Evolutionary conservation across 2,888 invertebrate genomes (phyloP).

Genomic region (Cacoxenus indagator): DNA sequence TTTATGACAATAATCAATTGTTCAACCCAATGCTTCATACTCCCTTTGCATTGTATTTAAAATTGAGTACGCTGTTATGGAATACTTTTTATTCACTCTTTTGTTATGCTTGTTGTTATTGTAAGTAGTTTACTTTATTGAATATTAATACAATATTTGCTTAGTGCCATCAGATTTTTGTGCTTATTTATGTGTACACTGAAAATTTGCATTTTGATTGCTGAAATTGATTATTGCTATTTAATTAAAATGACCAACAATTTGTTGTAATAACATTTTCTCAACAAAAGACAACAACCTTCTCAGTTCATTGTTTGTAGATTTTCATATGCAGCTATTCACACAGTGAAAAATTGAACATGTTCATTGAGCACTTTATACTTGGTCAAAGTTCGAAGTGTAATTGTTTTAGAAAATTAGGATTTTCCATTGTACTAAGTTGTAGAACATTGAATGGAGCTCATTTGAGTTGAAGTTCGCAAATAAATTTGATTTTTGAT

Average conservation of each 20-base stretch:
- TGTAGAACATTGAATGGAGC: no score
- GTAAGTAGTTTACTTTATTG: background rate
- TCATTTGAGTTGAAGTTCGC: no score
- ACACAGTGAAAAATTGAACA: no score
- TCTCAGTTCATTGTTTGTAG: background rate
- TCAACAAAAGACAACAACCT: background rate
- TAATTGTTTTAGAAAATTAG: no score
- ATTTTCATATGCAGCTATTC: background rate
- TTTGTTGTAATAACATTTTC: background rate
- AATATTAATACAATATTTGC: background rate
- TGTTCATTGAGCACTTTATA: no score
- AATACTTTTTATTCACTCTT: background rate
- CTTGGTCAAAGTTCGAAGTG: no score
- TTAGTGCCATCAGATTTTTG: background rate
- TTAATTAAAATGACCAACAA: slow-evolving; percentile 1
- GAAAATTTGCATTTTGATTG: slow-evolving; percentile 2
- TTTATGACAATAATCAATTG: background rate
- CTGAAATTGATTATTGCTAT: background rate
- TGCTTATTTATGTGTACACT: background rate
- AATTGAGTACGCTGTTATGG: background rate
- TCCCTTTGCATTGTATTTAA: background rate
- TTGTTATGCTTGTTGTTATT: slow-evolving; percentile 27
- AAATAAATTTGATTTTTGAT: no score
- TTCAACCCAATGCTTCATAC: background rate
- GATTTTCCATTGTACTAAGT: no score